Conservation (phyloP, 1,140 invertebrate species). For the Oscheius sp. region DNA sequence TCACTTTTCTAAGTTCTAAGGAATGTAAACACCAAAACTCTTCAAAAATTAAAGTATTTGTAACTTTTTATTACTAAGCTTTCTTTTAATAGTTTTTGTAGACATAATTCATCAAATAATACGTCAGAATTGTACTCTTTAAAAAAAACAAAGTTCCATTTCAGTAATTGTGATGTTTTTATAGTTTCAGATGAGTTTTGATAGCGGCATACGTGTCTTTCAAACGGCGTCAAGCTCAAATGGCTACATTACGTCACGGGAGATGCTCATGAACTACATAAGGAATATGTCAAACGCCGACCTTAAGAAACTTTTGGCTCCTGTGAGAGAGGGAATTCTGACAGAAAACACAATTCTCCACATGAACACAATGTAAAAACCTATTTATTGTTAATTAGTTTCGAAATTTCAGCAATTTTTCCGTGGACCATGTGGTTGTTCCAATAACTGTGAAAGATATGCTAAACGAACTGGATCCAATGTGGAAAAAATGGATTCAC, state of each 20-base stretch:
- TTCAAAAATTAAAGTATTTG: neutral
- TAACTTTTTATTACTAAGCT: neutral
- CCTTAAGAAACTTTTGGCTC: slow-evolving; percentile 33
- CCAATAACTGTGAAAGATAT: slow-evolving; percentile 43
- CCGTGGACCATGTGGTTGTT: slow-evolving; percentile 46
- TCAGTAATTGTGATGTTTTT: no score
- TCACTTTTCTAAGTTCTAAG: no score
- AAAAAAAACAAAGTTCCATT: no score
- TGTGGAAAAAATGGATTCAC: slow-evolving; percentile 50
- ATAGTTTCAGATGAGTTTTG: slow-evolving; percentile 3
- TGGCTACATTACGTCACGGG: slow-evolving; percentile 26
- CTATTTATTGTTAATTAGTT: neutral
- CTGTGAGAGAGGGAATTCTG: slow-evolving; percentile 44
- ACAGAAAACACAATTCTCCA: slow-evolving; percentile 48
- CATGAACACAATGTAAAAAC: slow-evolving; percentile 45
- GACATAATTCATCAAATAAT: no score
- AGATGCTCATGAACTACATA: slow-evolving; percentile 30
- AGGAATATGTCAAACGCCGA: slow-evolving; percentile 27
- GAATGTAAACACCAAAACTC: neutral
- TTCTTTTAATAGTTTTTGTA: no score
- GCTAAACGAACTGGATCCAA: slow-evolving; percentile 40
- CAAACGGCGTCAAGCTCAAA: slow-evolving; percentile 14
- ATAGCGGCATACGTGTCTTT: neutral
- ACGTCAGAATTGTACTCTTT: no score
- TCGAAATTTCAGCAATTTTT: slow-evolving; percentile 45